Evolutionary conservation across 2,113 vertebrate genomes (phyloP).

Genomic region (Tetraodon nigroviridis): DNA sequence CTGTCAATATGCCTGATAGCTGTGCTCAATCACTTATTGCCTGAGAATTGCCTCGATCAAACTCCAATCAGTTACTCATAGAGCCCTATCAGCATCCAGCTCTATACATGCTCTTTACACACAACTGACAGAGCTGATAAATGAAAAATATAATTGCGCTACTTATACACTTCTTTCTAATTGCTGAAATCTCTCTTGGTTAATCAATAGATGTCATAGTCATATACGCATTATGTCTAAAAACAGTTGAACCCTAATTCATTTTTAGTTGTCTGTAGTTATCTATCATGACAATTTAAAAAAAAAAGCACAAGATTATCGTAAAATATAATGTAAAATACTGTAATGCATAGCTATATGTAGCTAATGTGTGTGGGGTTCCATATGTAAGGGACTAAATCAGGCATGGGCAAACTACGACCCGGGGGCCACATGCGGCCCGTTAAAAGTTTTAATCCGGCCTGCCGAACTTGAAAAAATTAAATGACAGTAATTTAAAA

Average conservation of each 20-base stretch:
- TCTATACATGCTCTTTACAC: constrained; percentile 16
- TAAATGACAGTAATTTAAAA: too few relatives aligned
- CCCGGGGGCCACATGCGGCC: too few relatives aligned
- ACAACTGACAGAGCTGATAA: constrained; percentile 30
- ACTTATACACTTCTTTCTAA: constrained; percentile 27
- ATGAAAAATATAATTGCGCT: constrained; percentile 35
- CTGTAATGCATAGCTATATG: too few relatives aligned
- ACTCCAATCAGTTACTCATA: constrained; percentile 72
- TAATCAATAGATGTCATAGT: constrained; percentile 35
- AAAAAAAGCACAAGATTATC: too few relatives aligned
- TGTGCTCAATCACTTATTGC: constrained; percentile 67
- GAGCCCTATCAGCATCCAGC: constrained; percentile 49
- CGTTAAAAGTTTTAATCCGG: too few relatives aligned
- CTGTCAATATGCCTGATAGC: constrained; percentile 72
- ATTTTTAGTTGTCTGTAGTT: constrained; percentile 2
- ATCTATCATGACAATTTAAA: background rate
- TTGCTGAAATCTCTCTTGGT: constrained; percentile 15
- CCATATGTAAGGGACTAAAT: too few relatives aligned
- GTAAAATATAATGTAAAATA: too few relatives aligned
- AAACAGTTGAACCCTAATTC: constrained; percentile 17
- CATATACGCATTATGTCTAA: constrained; percentile 41
- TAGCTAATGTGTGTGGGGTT: too few relatives aligned
- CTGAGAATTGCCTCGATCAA: constrained; percentile 75
- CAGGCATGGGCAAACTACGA: too few relatives aligned
- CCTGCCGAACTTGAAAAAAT: too few relatives aligned